Percentiles rank a stretch among this genome's conserved stretches.
phyloP scores from a whole-genome alignment of 2,888 invertebrate genomes.

The Erebia ligea region DNA sequence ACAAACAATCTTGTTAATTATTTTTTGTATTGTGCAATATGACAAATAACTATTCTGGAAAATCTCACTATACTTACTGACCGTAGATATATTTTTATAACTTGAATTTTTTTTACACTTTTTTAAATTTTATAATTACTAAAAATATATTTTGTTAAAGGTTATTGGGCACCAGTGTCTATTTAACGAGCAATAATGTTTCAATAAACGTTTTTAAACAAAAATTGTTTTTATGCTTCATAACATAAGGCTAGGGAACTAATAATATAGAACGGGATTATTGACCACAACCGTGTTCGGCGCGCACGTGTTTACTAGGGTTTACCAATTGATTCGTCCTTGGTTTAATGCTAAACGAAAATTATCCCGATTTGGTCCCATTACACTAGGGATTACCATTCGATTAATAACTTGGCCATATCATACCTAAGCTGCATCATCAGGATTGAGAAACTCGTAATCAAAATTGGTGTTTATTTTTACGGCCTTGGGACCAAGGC shows the following conservation, averaged over 20 bases:
- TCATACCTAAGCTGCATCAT: too few species aligned
- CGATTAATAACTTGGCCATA: too few species aligned
- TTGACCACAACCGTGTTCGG: too few species aligned
- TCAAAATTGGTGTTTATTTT: too few species aligned
- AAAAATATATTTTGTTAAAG: conserved; percentile 8
- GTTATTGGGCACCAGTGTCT: conserved; percentile 1
- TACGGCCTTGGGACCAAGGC: too few species aligned
- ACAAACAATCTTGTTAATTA: background rate
- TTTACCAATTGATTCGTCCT: too few species aligned
- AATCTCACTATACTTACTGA: conserved; percentile 4
- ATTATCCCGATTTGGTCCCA: too few species aligned
- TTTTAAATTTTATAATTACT: conserved; percentile 9
- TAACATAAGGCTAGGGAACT: background rate
- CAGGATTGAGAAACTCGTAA: too few species aligned
- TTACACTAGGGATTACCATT: too few species aligned
- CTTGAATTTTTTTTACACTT: background rate
- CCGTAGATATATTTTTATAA: background rate
- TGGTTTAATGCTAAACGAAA: too few species aligned
- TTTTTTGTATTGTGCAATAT: conserved; percentile 1
- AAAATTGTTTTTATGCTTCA: background rate
- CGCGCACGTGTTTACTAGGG: too few species aligned
- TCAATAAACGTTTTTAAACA: conserved; percentile 9
- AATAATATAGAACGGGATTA: too few species aligned
- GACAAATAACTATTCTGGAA: background rate
- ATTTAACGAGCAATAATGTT: conserved; percentile 12